phyloP scores from a whole-genome alignment of 2,797 vertebrate genomes.

The Microcaecilia unicolor region DNA sequence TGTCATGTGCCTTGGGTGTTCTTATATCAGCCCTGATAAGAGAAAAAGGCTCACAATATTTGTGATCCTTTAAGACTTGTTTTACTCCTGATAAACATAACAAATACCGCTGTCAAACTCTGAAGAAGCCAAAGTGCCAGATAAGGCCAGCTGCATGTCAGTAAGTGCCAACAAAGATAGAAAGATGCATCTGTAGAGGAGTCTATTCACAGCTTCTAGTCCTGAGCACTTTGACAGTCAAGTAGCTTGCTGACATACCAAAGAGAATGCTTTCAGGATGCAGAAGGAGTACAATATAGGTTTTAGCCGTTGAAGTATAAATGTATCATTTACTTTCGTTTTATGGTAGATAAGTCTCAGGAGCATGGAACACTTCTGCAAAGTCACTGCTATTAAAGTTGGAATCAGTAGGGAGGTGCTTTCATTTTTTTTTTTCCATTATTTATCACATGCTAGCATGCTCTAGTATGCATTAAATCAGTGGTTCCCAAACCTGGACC shows the following conservation, averaged over 20 bases:
- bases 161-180: constrained; percentile 40
- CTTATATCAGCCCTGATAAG: constrained; percentile 31
- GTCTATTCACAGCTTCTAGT: constrained; percentile 30
- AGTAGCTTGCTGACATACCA: constrained; percentile 15
- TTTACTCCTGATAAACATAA: constrained; percentile 42
- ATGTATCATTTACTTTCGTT: too few species aligned
- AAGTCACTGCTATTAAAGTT: too few species aligned
- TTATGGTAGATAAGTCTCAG: too few species aligned
- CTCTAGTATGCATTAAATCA: too few species aligned
- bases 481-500: too few species aligned
- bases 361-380: too few species aligned
- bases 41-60: constrained; percentile 45
- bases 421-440: too few species aligned
- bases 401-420: too few species aligned
- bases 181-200: constrained; percentile 40
- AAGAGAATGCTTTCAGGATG: neutral
- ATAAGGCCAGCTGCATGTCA: constrained; percentile 54
- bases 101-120: constrained; percentile 56
- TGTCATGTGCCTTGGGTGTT: constrained; percentile 29
- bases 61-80: constrained; percentile 31
- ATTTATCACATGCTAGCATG: too few species aligned
- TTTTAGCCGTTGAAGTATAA: too few species aligned
- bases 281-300: constrained; percentile 12
- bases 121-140: constrained; percentile 44
- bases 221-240: constrained; percentile 40